Base-by-base conservation (phyloP, 2,888 invertebrate species). In the Andricus curvator region DNA sequence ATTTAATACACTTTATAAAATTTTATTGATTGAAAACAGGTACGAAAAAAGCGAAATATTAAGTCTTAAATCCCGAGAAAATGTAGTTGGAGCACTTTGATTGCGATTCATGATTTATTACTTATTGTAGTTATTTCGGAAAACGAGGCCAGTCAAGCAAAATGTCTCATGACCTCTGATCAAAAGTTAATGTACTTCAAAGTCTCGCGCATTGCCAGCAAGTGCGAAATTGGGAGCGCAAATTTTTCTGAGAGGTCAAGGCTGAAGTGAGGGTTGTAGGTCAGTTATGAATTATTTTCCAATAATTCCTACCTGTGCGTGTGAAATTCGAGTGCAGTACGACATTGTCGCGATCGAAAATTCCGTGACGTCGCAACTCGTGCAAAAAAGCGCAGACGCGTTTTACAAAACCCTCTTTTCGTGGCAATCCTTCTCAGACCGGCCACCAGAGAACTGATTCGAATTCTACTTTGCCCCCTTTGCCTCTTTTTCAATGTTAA, bases 241-340 rank as follows among this genome's bases (percentile, higher is more conserved):
- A 29, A 74, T 11, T 29, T 17, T 74, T 60, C n/a, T 6, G 15
- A 60, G 33, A 15, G 37, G 37, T 56, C 56, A 74, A n/a, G 20
- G n/a, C 29, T 25, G 20, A 29, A 48, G 48, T 70, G 51, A 51
- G n/a, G 33, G 48, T 48, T 78, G 37, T 33, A 64, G 48, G 8
- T 37, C 6, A 66, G 77, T 29, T 17, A 68, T 22, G n/a, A 56
- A 68, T 56, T 33, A 51, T 77, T 56, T 77, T 48, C 20, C 11
- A 22, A 56, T 25, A 64, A 60, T 78, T 78, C 93, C 94, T 94
- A 96, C 96, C 94, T 96, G 96, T 94, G 95, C 95, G 94, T 95
- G 95, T 94, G 96, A 95, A 95, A 96, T 95, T 95, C 96, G 94
- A 92, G 94, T 95, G 95, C 96, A 96, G 95, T 96, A 95, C 94